These are phyloP conservation scores for Hyposoter didymator DNA, from an alignment of 2,888 invertebrate genomes.

Conservation along the genomic window DNA sequence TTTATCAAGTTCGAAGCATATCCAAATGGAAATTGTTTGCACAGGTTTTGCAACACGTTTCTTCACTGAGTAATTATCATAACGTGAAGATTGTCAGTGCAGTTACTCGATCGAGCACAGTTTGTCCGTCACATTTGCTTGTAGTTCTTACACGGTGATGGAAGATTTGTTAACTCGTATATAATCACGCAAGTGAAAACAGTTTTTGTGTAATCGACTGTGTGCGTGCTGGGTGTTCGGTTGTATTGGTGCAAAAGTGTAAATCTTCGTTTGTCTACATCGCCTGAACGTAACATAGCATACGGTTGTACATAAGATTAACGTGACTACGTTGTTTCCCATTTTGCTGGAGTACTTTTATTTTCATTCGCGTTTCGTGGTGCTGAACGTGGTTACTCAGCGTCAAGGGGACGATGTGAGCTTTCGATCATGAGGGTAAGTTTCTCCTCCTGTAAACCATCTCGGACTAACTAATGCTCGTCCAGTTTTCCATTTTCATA, in stretches of 20 bases:
- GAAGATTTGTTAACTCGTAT: slow-evolving; percentile 8
- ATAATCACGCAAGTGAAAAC: slow-evolving; percentile 19
- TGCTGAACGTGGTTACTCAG: slow-evolving; percentile 73
- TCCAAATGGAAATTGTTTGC: slow-evolving; percentile 5
- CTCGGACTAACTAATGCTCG: slow-evolving; percentile 2
- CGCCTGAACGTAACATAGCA: slow-evolving; percentile 67
- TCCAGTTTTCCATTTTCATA: background rate
- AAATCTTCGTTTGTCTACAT: slow-evolving; percentile 25
- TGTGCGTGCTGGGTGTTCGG: slow-evolving; percentile 31
- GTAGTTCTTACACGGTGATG: background rate
- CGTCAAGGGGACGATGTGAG: slow-evolving; percentile 78
- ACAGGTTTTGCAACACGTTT: background rate
- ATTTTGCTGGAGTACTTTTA: slow-evolving; percentile 45
- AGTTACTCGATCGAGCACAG: background rate
- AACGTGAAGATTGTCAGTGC: slow-evolving; percentile 3
- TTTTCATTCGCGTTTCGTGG: slow-evolving; percentile 48
- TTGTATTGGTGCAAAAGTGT: slow-evolving; percentile 42
- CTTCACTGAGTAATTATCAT: background rate
- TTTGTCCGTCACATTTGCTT: background rate
- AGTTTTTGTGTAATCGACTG: slow-evolving; percentile 29
- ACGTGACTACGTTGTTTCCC: slow-evolving; percentile 34
- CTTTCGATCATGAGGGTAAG: slow-evolving; percentile 79
- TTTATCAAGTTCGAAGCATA: background rate
- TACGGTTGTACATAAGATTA: slow-evolving; percentile 69
- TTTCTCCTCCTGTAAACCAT: slow-evolving; percentile 44